Evolutionary conservation across 2,113 vertebrate genomes (phyloP), one percentile per base, ranked within the genome.

Genomic region (Xenopus borealis): DNA sequence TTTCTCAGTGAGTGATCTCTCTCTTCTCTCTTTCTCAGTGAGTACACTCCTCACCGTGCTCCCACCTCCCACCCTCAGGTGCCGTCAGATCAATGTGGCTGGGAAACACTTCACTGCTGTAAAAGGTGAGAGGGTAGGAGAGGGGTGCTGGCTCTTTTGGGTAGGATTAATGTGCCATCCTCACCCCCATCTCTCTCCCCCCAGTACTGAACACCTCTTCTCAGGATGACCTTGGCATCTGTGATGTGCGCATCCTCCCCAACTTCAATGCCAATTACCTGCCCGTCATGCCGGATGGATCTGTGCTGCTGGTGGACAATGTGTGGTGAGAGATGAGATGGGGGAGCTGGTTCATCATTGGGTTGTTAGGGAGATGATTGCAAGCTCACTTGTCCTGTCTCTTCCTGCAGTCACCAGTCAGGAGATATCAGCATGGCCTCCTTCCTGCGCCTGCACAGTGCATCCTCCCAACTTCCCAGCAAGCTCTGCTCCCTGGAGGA

Each of bases 231-330:
- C 84, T 95, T 53, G 93, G 88, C 11, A 81, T 95, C 52, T 86
- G 85, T 80, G 94, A 95, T 0, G 85, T 95, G 62, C 88, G 86
- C 65, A 92, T 96, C 62, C 86, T 95, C 12, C 94, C 94, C 52
- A 94, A 96, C 82, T 93, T 94, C 75, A 96, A 95, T 12, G 90
- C 92, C 53, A 94, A 93, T 46, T 96, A 93, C 82, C 88, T 96
- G 46, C 94, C 94, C 20, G 88, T 96, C 86, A 94, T 96, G 94
- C 94, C 94, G 0, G 94, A 96, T 0, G 93, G 94, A 55, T 95
- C 94, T 0, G 94, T 96, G 7, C 87, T 95, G 73, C 87, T 95
- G 23, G 93, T 95, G 0, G 94, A 96, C 69, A 93, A 92, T 16
- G 93, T 95, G 70, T 95, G 94, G 94, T 95, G 82, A 83, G 91